These are phyloP conservation scores for Chaetogeoica ovagalla DNA, from an alignment of 2,888 invertebrate species.

Conservation along the genomic window DNA sequence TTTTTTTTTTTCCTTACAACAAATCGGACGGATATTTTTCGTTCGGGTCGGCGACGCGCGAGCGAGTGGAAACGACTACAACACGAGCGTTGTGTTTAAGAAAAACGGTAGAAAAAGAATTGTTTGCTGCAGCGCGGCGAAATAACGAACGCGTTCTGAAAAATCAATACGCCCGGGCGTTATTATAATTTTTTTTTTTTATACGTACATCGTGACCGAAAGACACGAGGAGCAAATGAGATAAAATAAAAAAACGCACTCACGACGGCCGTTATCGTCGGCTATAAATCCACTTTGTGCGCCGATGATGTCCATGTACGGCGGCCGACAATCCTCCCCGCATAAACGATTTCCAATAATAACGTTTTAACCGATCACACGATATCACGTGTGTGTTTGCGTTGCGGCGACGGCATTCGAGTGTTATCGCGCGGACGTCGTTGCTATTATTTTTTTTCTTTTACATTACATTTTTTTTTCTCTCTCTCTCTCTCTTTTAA, in stretches of 20 bases:
- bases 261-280: slow-evolving; percentile 18
- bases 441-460: too few species aligned
- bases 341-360: slow-evolving; percentile 11
- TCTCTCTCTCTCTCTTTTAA: neutral
- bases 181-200: neutral
- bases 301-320: slow-evolving; percentile 35
- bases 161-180: neutral
- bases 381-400: too few species aligned
- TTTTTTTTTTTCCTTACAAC: too few species aligned
- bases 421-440: neutral
- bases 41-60: too few species aligned
- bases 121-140: too few species aligned
- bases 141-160: slow-evolving; percentile 31
- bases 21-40: too few species aligned
- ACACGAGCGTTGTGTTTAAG: too few species aligned
- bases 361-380: slow-evolving; percentile 19
- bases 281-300: slow-evolving; percentile 34
- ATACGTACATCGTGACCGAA: slow-evolving; percentile 34
- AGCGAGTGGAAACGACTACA: too few species aligned
- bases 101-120: too few species aligned
- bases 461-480: neutral
- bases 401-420: neutral
- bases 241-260: slow-evolving; percentile 17
- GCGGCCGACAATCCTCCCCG: slow-evolving; percentile 12
- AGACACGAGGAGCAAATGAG: neutral